Percentiles rank a stretch among this genome's conserved stretches.
Evolutionary conservation across 2,888 invertebrate genomes (phyloP).

Genomic region (Clostera curtula): DNA sequence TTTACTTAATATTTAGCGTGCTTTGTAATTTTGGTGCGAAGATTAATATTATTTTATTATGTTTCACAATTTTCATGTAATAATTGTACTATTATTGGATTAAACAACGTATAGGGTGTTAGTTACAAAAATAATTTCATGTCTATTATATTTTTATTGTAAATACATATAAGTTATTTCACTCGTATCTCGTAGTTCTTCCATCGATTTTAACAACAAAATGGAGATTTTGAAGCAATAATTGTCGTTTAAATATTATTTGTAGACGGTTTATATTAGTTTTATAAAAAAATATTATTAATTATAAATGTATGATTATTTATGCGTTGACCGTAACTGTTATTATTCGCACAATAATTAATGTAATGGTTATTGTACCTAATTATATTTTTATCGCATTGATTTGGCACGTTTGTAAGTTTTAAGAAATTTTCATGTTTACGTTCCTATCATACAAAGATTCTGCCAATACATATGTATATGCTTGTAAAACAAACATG

Average conservation of each 20-base stretch:
- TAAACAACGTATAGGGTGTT: too few species aligned
- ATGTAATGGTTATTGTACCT: constrained; percentile 12
- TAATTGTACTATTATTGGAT: constrained; percentile 14
- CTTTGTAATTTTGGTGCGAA: constrained; percentile 44
- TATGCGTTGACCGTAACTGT: constrained; percentile 36
- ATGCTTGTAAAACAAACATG: too few species aligned
- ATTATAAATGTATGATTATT: constrained; percentile 26
- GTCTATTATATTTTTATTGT: too few species aligned
- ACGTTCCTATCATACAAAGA: too few species aligned
- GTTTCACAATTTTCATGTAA: constrained; percentile 9
- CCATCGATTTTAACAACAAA: constrained; percentile 31
- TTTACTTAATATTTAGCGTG: constrained; percentile 22
- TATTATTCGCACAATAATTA: constrained; percentile 47
- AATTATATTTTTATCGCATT: constrained; percentile 1
- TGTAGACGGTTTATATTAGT: constrained; percentile 39
- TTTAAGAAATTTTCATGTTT: too few species aligned
- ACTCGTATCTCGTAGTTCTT: constrained; percentile 36
- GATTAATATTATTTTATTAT: constrained; percentile 15
- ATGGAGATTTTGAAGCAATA: constrained; percentile 58
- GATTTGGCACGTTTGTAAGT: too few species aligned
- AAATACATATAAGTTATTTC: constrained; percentile 18
- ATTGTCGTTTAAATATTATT: constrained; percentile 43
- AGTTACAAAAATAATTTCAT: too few species aligned
- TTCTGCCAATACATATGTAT: too few species aligned
- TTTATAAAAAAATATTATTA: constrained; percentile 27